Conservation (phyloP, 2,113 vertebrate species). For the Vimba vimba region DNA sequence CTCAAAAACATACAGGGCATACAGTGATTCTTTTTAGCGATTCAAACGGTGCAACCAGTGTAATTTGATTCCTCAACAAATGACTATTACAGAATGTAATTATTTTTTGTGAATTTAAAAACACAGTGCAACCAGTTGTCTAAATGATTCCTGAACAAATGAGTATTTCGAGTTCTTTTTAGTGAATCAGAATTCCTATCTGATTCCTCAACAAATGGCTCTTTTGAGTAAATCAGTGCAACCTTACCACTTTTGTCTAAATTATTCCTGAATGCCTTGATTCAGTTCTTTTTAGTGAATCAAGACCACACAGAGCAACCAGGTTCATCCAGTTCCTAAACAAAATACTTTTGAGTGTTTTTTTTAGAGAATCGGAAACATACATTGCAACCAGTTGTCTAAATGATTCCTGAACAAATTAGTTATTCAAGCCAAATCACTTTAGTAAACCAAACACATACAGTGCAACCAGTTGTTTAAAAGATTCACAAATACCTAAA, state of each 20-base stretch:
- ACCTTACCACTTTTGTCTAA: background rate
- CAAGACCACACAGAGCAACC: no score
- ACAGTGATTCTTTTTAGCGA: background rate
- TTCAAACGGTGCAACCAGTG: background rate
- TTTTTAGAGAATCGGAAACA: no score
- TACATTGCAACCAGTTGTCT: background rate
- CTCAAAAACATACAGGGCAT: background rate
- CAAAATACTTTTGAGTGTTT: no score
- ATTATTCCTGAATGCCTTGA: background rate
- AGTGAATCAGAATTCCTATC: no score
- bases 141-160: background rate
- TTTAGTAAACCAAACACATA: background rate
- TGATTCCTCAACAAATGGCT: background rate
- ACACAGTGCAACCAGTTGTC: background rate
- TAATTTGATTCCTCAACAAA: background rate
- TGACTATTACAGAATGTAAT: background rate
- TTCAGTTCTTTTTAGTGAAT: no score
- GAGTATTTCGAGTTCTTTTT: background rate
- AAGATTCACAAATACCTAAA: background rate
- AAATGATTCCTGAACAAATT: background rate
- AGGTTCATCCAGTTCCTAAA: no score
- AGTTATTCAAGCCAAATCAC: background rate
- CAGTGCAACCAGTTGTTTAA: background rate
- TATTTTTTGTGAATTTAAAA: background rate
- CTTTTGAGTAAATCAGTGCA: no score